A percentile compares a stretch with the other conserved stretches of the same genome.
Evolutionary conservation across 2,888 invertebrate species (phyloP).

Genomic region (Epirrita christyi): DNA sequence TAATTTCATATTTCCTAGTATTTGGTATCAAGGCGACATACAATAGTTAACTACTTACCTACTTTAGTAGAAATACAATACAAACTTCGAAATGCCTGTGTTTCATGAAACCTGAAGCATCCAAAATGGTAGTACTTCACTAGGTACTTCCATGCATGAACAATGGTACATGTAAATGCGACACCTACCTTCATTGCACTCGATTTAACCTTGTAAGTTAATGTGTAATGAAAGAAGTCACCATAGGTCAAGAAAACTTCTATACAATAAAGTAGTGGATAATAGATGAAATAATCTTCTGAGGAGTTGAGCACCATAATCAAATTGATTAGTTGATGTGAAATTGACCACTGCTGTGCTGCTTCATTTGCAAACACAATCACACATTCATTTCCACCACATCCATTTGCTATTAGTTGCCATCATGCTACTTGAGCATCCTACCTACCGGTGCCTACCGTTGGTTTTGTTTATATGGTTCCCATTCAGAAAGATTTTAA

Average conservation of each 20-base stretch:
- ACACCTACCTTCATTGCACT: background rate
- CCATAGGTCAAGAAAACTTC: background rate
- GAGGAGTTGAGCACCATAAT: too few relatives aligned
- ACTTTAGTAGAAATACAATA: background rate
- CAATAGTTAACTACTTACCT: background rate
- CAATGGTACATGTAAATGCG: background rate
- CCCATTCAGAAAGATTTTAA: too few relatives aligned
- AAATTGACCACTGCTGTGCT: too few relatives aligned
- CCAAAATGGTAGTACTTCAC: background rate
- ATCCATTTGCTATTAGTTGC: too few relatives aligned
- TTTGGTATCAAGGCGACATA: constrained; percentile 1
- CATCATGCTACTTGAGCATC: too few relatives aligned
- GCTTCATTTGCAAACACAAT: too few relatives aligned
- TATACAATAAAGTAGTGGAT: background rate
- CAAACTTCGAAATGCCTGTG: background rate
- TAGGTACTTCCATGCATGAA: background rate
- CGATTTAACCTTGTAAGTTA: background rate
- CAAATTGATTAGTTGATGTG: too few relatives aligned
- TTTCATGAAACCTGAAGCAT: background rate
- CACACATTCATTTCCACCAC: too few relatives aligned
- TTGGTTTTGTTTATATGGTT: too few relatives aligned
- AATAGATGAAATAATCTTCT: background rate
- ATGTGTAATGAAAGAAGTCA: background rate
- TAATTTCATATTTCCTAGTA: constrained; percentile 46
- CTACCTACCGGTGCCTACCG: too few relatives aligned